Base-by-base conservation (phyloP, 2,888 invertebrate species). In the Callinectes sapidus region DNA sequence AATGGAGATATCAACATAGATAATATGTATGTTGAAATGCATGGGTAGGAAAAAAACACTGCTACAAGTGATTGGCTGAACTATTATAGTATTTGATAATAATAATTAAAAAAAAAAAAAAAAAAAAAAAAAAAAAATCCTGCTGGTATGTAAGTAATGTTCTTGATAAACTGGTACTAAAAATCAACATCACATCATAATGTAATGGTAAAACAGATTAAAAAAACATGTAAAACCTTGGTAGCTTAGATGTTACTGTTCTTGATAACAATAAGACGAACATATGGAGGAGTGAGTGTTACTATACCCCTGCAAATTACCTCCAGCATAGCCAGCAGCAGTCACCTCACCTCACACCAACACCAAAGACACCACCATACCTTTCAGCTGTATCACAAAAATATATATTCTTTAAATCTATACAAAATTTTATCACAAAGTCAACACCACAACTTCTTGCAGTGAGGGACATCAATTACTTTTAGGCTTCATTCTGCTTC, bases 401-500 rank as follows among this genome's bases (percentile, higher is more conserved):
- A 23, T 23, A 35, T 35, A 81, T n/a, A 81, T 81, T 81, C 71
- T 77, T 77, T 81, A 35, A 35, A 16, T 35, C 81, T 81, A 81
- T 81, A n/a, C 81, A 66, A 2, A 71, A 28, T 77, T 89, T 77
- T 35, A 77, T 77, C 32, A 89, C 86, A 89, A 77, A 48, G 66
- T 88, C 14, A 91, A 77, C 77, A 81, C 88, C 77, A 90, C 77
- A 86, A 18, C 39, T 55, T 39, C 61, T 18, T n/a, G 39, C 23
- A 89, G 28, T n/a, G 42, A 77, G 3, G 10, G 48, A 66, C 42
- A 66, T 77, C 23, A 61, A 10, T 48, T 48, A 48, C 2, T 55
- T 55, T 92, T 86, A 89, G 18, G 92, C 89, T 39, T 89, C 92
- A 55, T 61, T 61, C 39, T 85, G 89, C 35, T 89, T 89, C 54